Percentiles rank a stretch among this genome's conserved stretches.
Conservation (phyloP, 2,113 vertebrate species). For the Bos taurus region DNA sequence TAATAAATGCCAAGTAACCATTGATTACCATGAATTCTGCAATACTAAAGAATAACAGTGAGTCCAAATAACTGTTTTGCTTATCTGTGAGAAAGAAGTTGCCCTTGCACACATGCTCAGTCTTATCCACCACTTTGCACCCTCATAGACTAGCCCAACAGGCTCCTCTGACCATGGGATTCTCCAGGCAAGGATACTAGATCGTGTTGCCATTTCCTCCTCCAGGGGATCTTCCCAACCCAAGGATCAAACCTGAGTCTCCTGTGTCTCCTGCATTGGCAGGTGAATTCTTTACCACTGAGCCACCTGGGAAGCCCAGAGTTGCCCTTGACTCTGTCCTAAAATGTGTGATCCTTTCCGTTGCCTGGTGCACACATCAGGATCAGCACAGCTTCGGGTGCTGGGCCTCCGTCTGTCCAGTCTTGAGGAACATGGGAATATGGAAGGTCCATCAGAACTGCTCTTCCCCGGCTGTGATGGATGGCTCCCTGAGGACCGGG, state of each 20-base stretch:
- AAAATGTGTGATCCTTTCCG: not conserved
- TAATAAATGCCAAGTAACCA: not conserved
- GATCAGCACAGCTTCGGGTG: not conserved
- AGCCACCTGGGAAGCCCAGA: not conserved
- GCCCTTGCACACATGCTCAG: not conserved
- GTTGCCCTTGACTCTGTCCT: not conserved
- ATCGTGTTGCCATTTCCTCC: not conserved
- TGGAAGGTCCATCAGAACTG: too few species aligned
- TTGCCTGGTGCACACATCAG: accelerated
- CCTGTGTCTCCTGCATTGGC: not conserved
- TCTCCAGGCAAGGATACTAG: not conserved
- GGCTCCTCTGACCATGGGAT: not conserved
- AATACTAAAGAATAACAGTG: not conserved
- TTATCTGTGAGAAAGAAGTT: not conserved
- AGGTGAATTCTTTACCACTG: not conserved
- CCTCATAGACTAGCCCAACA: not conserved
- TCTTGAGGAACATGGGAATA: accelerated
- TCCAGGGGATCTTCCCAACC: not conserved
- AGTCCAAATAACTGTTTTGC: not conserved
- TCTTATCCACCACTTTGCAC: not conserved
- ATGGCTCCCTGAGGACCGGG: not conserved
- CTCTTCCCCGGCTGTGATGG: accelerated
- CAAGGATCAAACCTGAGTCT: not conserved
- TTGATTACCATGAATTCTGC: not conserved
- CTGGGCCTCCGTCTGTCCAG: not conserved